Conservation (phyloP, 2,797 vertebrate species). For the Mionectes olivaceus region DNA sequence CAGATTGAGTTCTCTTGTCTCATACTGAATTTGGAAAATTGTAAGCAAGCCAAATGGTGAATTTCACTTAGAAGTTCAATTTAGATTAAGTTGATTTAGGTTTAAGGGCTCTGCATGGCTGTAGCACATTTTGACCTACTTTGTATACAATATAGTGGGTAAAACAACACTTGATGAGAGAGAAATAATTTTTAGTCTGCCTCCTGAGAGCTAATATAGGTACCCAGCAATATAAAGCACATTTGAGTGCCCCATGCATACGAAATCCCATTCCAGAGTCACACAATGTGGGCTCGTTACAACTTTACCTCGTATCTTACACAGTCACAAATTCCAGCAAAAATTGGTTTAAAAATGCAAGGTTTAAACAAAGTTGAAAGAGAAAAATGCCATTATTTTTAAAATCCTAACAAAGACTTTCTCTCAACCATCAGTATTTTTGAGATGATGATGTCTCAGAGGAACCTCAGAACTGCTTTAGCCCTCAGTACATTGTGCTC, state of each 20-base stretch:
- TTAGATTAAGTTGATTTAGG: slow-evolving; percentile 32
- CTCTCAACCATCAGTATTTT: background rate
- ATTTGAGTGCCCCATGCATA: fast-evolving
- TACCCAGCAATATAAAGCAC: background rate
- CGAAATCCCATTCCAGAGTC: background rate
- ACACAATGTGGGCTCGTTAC: background rate
- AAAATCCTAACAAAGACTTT: background rate
- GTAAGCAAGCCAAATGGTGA: slow-evolving; percentile 37
- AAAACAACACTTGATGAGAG: background rate
- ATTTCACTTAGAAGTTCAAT: slow-evolving; percentile 38
- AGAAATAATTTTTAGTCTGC: background rate
- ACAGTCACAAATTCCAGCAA: background rate
- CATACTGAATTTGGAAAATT: slow-evolving; percentile 22
- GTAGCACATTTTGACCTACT: slow-evolving; percentile 45
- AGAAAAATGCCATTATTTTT: background rate
- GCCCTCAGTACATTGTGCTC: slow-evolving; percentile 12
- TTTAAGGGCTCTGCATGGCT: slow-evolving; percentile 24
- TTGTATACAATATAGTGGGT: background rate
- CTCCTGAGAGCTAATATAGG: background rate
- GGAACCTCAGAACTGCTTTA: slow-evolving; percentile 14
- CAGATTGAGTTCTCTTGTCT: background rate
- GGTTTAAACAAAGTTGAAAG: background rate
- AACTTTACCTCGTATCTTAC: background rate
- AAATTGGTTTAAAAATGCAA: background rate
- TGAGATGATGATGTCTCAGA: background rate